Percentiles rank a stretch among this genome's conserved stretches.
Conservation (phyloP, 2,888 invertebrate genomes). For the Danaus chrysippus region DNA sequence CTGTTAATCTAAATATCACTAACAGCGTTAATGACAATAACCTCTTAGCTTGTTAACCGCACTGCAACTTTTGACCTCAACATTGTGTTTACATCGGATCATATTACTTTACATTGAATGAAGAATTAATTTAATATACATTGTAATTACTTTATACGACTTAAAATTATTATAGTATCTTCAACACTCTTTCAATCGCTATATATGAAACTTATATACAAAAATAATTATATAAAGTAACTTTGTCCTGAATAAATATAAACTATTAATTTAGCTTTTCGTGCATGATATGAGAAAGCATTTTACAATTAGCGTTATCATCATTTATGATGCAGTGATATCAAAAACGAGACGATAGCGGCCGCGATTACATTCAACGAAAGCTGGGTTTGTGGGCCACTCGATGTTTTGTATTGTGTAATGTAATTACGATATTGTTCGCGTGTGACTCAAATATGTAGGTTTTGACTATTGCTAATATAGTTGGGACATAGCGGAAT, state of each 20-base stretch:
- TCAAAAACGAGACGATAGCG: slow-evolving; percentile 16
- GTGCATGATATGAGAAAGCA: not conserved
- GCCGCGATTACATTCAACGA: slow-evolving; percentile 32
- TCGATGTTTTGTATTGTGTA: slow-evolving; percentile 51
- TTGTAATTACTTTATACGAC: too few species aligned
- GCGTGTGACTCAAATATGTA: slow-evolving; percentile 31
- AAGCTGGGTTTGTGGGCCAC: slow-evolving; percentile 60
- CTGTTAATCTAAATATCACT: slow-evolving; percentile 35
- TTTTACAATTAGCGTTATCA: not conserved
- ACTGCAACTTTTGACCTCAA: too few species aligned
- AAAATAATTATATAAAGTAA: not conserved
- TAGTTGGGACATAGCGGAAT: not conserved
- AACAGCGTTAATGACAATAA: slow-evolving; percentile 39
- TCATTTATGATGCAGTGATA: slow-evolving; percentile 17
- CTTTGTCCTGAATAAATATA: too few species aligned
- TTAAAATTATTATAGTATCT: too few species aligned
- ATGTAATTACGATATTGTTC: slow-evolving; percentile 45
- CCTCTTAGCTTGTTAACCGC: slow-evolving; percentile 39
- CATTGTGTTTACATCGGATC: too few species aligned
- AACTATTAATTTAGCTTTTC: not conserved
- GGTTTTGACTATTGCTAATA: slow-evolving; percentile 20
- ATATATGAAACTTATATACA: too few species aligned
- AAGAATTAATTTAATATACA: too few species aligned
- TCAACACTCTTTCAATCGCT: too few species aligned
- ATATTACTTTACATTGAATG: too few species aligned